These are phyloP conservation scores for Euclidia mi DNA, from an alignment of 2,888 invertebrate genomes.

Conservation along the genomic window DNA sequence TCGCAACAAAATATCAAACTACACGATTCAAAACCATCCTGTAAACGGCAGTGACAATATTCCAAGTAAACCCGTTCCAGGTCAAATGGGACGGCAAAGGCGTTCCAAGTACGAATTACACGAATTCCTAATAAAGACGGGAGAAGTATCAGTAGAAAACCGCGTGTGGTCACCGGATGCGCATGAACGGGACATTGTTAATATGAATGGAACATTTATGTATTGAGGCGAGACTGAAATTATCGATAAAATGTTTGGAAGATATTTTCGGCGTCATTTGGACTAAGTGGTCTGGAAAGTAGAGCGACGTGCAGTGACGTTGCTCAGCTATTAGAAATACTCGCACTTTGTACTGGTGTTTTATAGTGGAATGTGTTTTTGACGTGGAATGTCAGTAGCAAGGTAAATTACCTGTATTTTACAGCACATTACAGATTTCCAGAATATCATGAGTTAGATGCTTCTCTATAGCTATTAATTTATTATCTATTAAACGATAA, in stretches of 20 bases:
- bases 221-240: slow-evolving; percentile 41
- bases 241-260: slow-evolving; percentile 21
- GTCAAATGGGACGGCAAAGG: slow-evolving; percentile 58
- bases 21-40: slow-evolving; percentile 23
- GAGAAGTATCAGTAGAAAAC: slow-evolving; percentile 71
- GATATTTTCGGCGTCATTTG: slow-evolving; percentile 21
- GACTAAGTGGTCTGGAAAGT: not conserved
- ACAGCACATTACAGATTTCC: too few species aligned
- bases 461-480: too few species aligned
- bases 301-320: not conserved
- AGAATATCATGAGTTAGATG: too few species aligned
- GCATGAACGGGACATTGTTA: slow-evolving; percentile 55
- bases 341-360: too few species aligned
- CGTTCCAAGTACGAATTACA: slow-evolving; percentile 74
- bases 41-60: slow-evolving; percentile 67
- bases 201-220: slow-evolving; percentile 64
- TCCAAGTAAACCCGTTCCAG: slow-evolving; percentile 72
- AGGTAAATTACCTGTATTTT: too few species aligned
- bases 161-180: slow-evolving; percentile 83
- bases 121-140: slow-evolving; percentile 73
- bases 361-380: too few species aligned
- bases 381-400: too few species aligned
- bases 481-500: too few species aligned
- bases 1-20: slow-evolving; percentile 5
- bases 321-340: not conserved